A percentile compares a stretch with the other conserved stretches of the same genome.
Evolutionary conservation across 2,113 vertebrate species (phyloP).

Genomic region (Cranoglanis bouderius): DNA sequence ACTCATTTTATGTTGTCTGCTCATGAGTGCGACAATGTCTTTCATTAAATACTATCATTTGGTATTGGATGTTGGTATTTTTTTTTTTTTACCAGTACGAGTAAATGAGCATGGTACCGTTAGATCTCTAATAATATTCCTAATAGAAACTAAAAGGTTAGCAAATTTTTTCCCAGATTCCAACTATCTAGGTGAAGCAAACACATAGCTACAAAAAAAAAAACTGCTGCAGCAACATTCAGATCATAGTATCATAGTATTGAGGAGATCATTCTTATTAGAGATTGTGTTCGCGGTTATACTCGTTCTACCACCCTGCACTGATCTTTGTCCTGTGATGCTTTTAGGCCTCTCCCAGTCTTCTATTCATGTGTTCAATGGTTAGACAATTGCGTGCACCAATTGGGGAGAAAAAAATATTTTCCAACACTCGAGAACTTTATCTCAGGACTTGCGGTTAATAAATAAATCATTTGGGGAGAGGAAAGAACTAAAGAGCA

Average conservation of each 20-base stretch:
- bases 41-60: neutral
- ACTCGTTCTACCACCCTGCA: neutral
- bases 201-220: neutral
- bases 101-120: neutral
- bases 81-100: neutral
- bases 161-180: neutral
- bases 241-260: neutral
- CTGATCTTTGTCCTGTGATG: slow-evolving; percentile 19
- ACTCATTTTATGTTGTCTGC: neutral
- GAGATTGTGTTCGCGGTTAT: neutral
- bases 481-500: slow-evolving; percentile 64
- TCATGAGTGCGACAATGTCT: no score
- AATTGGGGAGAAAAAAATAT: slow-evolving; percentile 22
- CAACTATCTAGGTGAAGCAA: neutral
- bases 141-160: neutral
- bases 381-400: slow-evolving; percentile 21
- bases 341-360: neutral
- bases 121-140: neutral
- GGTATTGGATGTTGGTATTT: neutral
- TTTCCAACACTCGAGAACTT: slow-evolving; percentile 46
- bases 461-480: slow-evolving; percentile 70
- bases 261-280: neutral
- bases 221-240: neutral
- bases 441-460: slow-evolving; percentile 56
- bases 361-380: neutral